Evolutionary conservation across 2,888 invertebrate genomes (phyloP), one percentile per base, ranked within the genome.

Genomic region (Acanthosoma haemorrhoidale): DNA sequence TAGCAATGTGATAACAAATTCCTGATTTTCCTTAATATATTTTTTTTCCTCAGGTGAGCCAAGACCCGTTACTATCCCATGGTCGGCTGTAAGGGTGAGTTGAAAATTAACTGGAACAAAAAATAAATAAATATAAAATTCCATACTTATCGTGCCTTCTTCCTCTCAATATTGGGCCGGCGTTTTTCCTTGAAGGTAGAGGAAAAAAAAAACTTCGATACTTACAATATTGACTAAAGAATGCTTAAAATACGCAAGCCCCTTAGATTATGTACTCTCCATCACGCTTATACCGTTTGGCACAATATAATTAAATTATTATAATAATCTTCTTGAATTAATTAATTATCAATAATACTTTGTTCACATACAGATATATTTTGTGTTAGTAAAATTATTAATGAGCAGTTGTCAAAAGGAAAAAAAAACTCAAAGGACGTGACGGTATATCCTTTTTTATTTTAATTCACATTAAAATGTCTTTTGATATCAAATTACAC

Each of bases 1-100:
- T 39, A 39, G 25, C 25, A 38, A 39, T 38, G 15, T 29, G 1
- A 63, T 63, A n/a, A 41, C 15, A 41, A 63, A 63, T 63, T 63
- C 41, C 38, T 39, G n/a, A n/a, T 63, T 6, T 2, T 16, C 6
- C 2, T 25, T 43, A 21, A 8, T 21, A 5, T 18, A 18, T 43
- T 63, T n/a, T 25, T 63, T 29, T 18, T 63, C 29, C 21, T 21
- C 39, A 63, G 63, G 63, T 63, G 63, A 63, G 63, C 13, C 36
- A 32, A 16, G 15, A 1, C 15, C 39, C 15, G 25, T 38, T 21
- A 25, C 41, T 38, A 41, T 8, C 34, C 8, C 36, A 16, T 36
- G 38, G 41, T 25, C n/a, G 13, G 51, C 38, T 63, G 31, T 9
- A 16, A 38, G 16, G 31, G 63, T 38, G 39, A 41, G 31, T 25